Base-by-base conservation (phyloP, 2,888 invertebrate species). In the Campaea margaritaria region DNA sequence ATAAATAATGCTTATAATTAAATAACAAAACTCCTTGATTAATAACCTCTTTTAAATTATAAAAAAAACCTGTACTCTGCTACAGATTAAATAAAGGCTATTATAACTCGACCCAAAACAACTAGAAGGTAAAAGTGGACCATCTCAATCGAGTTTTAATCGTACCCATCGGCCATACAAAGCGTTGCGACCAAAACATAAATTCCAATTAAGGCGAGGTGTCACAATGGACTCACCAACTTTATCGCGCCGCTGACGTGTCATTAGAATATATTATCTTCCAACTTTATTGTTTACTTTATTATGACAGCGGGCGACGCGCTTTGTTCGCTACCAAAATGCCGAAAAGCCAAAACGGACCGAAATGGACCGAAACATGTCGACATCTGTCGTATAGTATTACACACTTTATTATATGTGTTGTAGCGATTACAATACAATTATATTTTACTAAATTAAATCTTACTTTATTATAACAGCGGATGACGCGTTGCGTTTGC, bases 181-280 rank as follows among this genome's bases (percentile, higher is more conserved):
- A 80, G 76, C 76, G 77, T 78, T 72, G 67, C 75, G 75, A 73
- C 76, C 79, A 76, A 81, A 76, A 85, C 87, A 91, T 90, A 90
- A 91, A 91, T 91, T 89, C 82, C 86, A 89, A 90, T 90, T 90
- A 90, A 85, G 81, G 60, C 67, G 74, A 86, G 84, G 85, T 86
- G 86, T 85, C 83, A 85, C 79, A 81, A 79, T 68, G 78, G 76
- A 77, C 78, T 80, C 84, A 79, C 77, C 71, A 78, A 74, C 74
- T 77, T 82, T 85, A 86, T 84, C 85, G 76, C 71, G 69, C 72
- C 78, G 51, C 60, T 73, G 71, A 67, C 62, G 66, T 58, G 60
- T 64, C 73, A 61, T 81, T 79, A 79, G 79, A 79, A 81, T 79
- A 74, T 75, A 78, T 81, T 80, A 77, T 75, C 74, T 73, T 68